Conservation (phyloP, 2,888 invertebrate species). For the Erebia ligea region DNA sequence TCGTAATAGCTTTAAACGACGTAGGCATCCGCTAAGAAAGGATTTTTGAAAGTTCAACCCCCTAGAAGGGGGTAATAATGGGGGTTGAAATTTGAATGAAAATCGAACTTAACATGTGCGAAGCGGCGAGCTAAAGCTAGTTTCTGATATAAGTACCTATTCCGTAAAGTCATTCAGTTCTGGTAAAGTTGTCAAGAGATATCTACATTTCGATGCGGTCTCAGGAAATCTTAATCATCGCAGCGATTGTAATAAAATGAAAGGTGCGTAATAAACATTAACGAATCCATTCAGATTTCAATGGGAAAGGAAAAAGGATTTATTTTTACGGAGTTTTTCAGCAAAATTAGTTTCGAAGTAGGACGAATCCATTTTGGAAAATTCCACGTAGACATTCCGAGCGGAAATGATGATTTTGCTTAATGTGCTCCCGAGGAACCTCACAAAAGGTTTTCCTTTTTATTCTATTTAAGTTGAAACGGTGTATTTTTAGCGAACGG, state of each 20-base stretch:
- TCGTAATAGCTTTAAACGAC: no score
- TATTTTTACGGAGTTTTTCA: constrained; percentile 26
- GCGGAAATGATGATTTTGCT: constrained; percentile 24
- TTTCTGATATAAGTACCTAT: no score
- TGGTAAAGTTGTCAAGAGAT: neutral
- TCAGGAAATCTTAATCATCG: constrained; percentile 6
- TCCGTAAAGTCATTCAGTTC: neutral
- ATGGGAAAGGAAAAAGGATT: constrained; percentile 21
- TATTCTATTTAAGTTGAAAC: constrained; percentile 17
- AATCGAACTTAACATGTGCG: neutral
- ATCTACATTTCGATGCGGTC: neutral
- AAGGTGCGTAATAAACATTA: constrained; percentile 35
- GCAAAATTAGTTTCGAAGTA: constrained; percentile 26
- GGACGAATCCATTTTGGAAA: constrained; percentile 20
- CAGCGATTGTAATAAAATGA: constrained; percentile 23
- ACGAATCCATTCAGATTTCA: constrained; percentile 35
- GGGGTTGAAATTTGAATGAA: no score
- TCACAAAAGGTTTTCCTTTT: constrained; percentile 20
- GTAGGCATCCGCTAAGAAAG: no score
- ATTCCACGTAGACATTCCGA: constrained; percentile 22
- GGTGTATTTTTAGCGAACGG: constrained; percentile 10
- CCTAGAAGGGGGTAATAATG: no score
- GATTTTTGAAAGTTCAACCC: no score
- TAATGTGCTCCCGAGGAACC: constrained; percentile 17
- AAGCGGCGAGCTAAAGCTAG: neutral